Conservation (phyloP, 1,140 invertebrate species). For the Delia radicum region DNA sequence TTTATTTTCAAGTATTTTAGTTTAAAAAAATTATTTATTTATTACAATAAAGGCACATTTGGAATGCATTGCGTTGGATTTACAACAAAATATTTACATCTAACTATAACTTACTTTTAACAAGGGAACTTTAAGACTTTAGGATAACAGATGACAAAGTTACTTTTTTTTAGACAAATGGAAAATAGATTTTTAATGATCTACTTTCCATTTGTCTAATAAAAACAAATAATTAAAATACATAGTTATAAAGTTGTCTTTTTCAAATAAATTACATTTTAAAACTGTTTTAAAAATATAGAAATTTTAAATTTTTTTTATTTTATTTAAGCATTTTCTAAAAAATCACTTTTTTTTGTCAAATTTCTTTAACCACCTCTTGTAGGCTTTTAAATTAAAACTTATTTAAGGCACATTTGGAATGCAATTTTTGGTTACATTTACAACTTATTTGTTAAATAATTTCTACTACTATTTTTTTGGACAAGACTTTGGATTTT, state of each 20-base stretch:
- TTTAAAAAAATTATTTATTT: not conserved
- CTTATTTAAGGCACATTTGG: conserved; percentile 26
- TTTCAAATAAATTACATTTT: no score
- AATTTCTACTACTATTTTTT: conserved; percentile 33
- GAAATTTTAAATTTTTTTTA: no score
- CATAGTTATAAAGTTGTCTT: no score
- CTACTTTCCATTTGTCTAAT: no score
- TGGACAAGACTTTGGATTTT: conserved; percentile 55
- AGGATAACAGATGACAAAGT: no score
- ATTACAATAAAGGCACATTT: conserved; percentile 46
- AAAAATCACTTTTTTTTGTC: no score
- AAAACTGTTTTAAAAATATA: no score
- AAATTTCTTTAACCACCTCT: no score
- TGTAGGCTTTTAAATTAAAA: not conserved
- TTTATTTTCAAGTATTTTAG: not conserved
- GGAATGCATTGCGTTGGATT: conserved; percentile 39
- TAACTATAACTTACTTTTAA: not conserved
- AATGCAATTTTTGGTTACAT: conserved; percentile 11
- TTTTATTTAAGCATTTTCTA: no score
- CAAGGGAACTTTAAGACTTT: not conserved
- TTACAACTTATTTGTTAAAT: conserved; percentile 29
- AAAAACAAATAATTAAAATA: no score
- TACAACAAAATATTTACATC: not conserved
- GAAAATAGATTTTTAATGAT: no score
- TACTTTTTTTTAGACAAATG: no score